Evolutionary conservation across 2,113 vertebrate genomes (phyloP).

Genomic region (Aspiorhynchus laticeps): DNA sequence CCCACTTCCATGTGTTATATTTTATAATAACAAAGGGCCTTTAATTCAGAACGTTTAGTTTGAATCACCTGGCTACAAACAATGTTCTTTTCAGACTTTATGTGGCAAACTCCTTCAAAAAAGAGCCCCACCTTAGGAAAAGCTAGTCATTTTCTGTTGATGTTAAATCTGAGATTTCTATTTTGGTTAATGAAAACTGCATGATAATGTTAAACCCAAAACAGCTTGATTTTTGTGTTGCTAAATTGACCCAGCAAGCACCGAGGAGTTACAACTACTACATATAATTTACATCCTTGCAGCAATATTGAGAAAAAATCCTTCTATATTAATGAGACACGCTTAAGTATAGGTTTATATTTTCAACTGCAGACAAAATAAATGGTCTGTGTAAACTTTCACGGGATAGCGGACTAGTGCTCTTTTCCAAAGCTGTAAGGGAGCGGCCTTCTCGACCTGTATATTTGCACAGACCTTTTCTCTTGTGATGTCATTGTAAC

Average conservation of each 20-base stretch:
- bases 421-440: slow-evolving; percentile 62
- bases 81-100: background rate
- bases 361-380: slow-evolving; percentile 72
- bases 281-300: background rate
- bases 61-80: background rate
- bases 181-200: background rate
- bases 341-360: slow-evolving; percentile 75
- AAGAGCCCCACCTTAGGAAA: background rate
- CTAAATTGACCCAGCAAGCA: background rate
- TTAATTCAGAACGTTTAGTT: background rate
- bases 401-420: slow-evolving; percentile 51
- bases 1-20: slow-evolving; percentile 7
- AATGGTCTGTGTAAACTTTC: slow-evolving; percentile 67
- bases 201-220: background rate
- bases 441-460: slow-evolving; percentile 56
- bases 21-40: background rate
- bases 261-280: background rate
- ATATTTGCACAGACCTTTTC: slow-evolving; percentile 68
- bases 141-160: background rate
- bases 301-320: slow-evolving; percentile 50
- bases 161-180: background rate
- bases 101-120: background rate
- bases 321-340: slow-evolving; percentile 69
- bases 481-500: slow-evolving; percentile 72
- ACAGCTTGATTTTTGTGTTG: background rate